A percentile compares a stretch with the other conserved stretches of the same genome.
These are phyloP conservation scores for Todiramphus saurophagus DNA, from an alignment of 2,113 vertebrate species.

Conservation along the genomic window DNA sequence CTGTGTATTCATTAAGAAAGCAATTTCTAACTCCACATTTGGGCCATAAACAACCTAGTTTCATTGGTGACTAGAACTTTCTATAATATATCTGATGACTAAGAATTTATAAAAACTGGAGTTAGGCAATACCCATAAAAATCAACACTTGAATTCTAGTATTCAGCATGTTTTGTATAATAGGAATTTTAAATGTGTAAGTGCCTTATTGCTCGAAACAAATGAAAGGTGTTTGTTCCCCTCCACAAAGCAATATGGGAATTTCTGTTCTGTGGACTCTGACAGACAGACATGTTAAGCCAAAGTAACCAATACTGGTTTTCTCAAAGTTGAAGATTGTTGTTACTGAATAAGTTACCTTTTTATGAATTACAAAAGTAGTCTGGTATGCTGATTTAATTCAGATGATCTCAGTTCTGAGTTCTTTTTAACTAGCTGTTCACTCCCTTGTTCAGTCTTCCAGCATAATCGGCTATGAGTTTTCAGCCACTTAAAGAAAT, in stretches of 20 bases:
- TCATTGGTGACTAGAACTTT: not conserved
- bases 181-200: slow-evolving; percentile 52
- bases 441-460: not conserved
- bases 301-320: not conserved
- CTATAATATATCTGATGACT: not conserved
- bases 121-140: not conserved
- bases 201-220: slow-evolving; percentile 74
- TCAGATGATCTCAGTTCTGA: not conserved
- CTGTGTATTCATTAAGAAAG: not conserved
- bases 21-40: not conserved
- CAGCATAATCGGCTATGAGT: not conserved
- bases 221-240: not conserved
- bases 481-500: not conserved
- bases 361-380: not conserved
- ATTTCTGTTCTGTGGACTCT: slow-evolving; percentile 18
- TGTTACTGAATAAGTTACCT: not conserved
- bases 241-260: slow-evolving; percentile 50
- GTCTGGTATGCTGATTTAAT: not conserved
- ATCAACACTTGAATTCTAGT: slow-evolving; percentile 7
- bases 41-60: not conserved
- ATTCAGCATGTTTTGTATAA: slow-evolving; percentile 50
- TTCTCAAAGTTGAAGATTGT: not conserved
- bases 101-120: not conserved
- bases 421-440: not conserved
- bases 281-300: not conserved